Base-by-base conservation (phyloP, 2,888 invertebrate genomes). In the Anoplius nigerrimus region DNA sequence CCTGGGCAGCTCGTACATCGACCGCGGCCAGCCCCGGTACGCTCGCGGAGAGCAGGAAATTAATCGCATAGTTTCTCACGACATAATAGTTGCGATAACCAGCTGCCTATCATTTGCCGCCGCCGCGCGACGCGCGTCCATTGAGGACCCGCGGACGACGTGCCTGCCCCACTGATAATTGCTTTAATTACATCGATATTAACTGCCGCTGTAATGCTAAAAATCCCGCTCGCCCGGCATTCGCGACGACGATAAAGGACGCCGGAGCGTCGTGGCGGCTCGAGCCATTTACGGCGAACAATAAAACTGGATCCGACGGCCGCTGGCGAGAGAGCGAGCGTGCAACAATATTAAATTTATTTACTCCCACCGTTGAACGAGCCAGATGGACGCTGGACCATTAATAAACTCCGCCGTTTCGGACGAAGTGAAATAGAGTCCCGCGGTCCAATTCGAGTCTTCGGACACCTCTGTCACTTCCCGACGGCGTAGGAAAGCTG, bases 11-110 rank as follows among this genome's bases (percentile, higher is more conserved):
- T 67, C 62, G 52, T 66, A 57, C 45, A 64, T 60, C 66, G 72
- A 64, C 67, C 72, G 67, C 64, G 66, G n/a, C n/a, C n/a, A n/a
- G n/a, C 66, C 62, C 61, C 67, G 56, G 66, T 51, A 66, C 6
- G 66, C 72, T 75, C 55, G 70, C 53, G 62, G 54, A 71, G 72
- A 71, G 72, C 70, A 72, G 74, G 73, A 74, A 78, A 79, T 78
- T 79, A 79, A 79, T 79, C 77, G 78, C 78, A 78, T 78, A 78
- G 72, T 78, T 78, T 78, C 78, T 78, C 78, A 78, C 78, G 73
- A 78, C 72, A 69, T 74, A 74, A 71, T 67, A 71, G 68, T 48
- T 42, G 66, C 76, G 55, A 72, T 74, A 65, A 64, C 66, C 62
- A 74, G 60, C 74, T 72, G 72, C 52, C 18, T 57, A 62, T 42